Percentiles rank a stretch among this genome's conserved stretches.
Evolutionary conservation across 2,113 vertebrate species (phyloP).

Genomic region (Rostratula benghalensis): DNA sequence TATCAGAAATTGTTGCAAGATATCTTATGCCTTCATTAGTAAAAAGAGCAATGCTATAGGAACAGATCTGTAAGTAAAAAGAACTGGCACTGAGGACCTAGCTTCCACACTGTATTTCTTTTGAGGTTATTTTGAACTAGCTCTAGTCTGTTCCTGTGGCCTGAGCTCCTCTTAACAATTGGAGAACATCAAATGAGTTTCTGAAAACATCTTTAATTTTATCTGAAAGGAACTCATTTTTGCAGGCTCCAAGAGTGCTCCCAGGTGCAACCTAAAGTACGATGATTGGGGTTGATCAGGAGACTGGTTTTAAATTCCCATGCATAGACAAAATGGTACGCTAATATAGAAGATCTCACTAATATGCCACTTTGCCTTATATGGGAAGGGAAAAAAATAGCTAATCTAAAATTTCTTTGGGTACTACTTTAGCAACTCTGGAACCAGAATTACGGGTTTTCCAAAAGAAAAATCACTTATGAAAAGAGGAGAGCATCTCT

Average conservation of each 20-base stretch:
- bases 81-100: neutral
- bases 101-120: neutral
- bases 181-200: neutral
- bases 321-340: neutral
- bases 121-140: neutral
- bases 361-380: neutral
- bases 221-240: neutral
- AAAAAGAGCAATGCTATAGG: neutral
- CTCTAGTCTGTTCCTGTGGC: neutral
- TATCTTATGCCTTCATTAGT: neutral
- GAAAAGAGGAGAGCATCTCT: neutral
- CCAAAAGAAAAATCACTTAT: neutral
- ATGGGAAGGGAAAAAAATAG: neutral
- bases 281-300: neutral
- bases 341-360: neutral
- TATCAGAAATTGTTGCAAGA: neutral
- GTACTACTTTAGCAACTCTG: neutral
- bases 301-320: neutral
- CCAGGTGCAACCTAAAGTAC: neutral
- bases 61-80: neutral
- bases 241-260: neutral
- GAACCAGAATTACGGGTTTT: neutral
- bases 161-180: neutral
- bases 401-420: neutral
- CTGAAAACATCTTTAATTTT: neutral